Conservation (phyloP, 2,888 invertebrate species). For the Heliconius ismenius region DNA sequence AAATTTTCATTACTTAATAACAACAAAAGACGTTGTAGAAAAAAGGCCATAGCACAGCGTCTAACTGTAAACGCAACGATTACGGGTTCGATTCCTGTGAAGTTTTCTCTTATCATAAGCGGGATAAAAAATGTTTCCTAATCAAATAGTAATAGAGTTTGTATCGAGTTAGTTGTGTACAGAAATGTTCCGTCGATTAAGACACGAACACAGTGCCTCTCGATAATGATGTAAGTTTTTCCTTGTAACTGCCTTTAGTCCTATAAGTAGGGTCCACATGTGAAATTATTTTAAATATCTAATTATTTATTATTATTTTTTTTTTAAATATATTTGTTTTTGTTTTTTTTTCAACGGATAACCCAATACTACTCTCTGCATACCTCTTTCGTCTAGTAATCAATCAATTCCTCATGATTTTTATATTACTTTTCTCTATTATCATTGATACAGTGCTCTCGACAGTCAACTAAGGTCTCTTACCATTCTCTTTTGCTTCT, state of each 20-base stretch:
- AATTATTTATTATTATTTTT: not conserved
- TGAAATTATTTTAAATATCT: not conserved
- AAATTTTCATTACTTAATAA: no score
- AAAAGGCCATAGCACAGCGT: no score
- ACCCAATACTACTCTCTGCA: not conserved
- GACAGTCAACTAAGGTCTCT: no score
- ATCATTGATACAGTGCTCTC: no score
- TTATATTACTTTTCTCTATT: no score
- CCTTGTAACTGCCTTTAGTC: slow-evolving; percentile 51
- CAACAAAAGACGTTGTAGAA: no score
- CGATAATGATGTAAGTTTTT: slow-evolving; percentile 73
- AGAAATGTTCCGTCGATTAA: slow-evolving; percentile 65
- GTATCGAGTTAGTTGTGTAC: slow-evolving; percentile 38
- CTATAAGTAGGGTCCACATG: slow-evolving; percentile 40
- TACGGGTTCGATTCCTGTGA: no score
- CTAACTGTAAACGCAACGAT: no score
- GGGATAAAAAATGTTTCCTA: not conserved
- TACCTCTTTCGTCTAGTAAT: not conserved
- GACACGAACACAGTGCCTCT: slow-evolving; percentile 61
- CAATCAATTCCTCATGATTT: no score
- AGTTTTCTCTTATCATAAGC: not conserved
- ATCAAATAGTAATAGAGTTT: slow-evolving; percentile 49
- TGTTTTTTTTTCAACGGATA: not conserved
- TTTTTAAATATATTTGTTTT: not conserved
- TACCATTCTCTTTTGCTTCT: no score